Percentiles rank a stretch among this genome's conserved stretches.
Evolutionary conservation across 2,888 invertebrate genomes (phyloP).

Genomic region (Himalopsyche kuldschensis): DNA sequence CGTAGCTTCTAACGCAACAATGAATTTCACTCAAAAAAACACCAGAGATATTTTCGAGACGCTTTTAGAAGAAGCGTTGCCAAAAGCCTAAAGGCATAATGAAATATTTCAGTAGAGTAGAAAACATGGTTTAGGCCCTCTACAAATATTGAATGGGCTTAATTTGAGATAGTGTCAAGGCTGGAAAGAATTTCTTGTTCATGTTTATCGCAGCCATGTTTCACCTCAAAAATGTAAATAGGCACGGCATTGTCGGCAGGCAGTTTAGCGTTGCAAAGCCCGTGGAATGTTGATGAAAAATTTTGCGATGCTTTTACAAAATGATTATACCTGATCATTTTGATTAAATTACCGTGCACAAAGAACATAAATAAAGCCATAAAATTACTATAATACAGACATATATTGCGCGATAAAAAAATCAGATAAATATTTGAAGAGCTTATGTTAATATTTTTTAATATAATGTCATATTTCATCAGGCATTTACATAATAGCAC

Average conservation of each 20-base stretch:
- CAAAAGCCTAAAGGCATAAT: slow-evolving; percentile 16
- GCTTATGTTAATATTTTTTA: too few relatives aligned
- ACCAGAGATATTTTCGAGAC: background rate
- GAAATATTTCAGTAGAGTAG: slow-evolving; percentile 15
- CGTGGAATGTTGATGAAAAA: background rate
- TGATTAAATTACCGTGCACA: background rate
- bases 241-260: background rate
- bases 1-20: background rate
- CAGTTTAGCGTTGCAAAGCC: background rate
- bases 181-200: background rate
- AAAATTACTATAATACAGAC: too few relatives aligned
- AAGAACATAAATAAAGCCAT: background rate
- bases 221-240: slow-evolving; percentile 1
- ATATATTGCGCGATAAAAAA: too few relatives aligned
- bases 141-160: background rate
- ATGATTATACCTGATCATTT: background rate
- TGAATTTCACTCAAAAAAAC: background rate
- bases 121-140: background rate
- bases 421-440: too few relatives aligned
- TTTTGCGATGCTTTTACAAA: background rate
- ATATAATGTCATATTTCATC: too few relatives aligned
- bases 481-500: too few relatives aligned
- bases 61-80: background rate
- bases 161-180: background rate
- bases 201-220: background rate